Evolutionary conservation across 2,888 invertebrate species (phyloP).

Genomic region (Lasiommata megera): DNA sequence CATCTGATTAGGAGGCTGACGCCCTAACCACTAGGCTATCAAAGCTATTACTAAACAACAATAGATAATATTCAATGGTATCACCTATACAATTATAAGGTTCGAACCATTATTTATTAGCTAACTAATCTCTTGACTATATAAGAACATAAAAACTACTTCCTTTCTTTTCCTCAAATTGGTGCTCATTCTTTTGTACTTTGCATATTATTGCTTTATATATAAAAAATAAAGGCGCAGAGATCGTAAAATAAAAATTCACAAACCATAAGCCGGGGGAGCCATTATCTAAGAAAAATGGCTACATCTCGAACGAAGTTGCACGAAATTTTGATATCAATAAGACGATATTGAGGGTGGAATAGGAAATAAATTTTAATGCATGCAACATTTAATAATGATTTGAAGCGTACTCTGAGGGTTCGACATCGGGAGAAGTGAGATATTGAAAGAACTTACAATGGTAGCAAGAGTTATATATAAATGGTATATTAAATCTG

Average conservation of each 20-base stretch:
- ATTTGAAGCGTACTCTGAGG: constrained; percentile 50
- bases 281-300: constrained; percentile 42
- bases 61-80: too few species aligned
- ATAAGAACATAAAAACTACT: background rate
- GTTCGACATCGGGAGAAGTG: constrained; percentile 38
- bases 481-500: too few species aligned
- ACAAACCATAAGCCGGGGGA: constrained; percentile 51
- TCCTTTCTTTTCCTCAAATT: background rate
- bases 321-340: constrained; percentile 49
- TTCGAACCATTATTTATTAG: too few species aligned
- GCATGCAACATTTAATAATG: constrained; percentile 76
- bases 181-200: constrained; percentile 5
- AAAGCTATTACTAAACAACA: too few species aligned
- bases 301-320: constrained; percentile 36
- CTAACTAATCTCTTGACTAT: background rate
- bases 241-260: constrained; percentile 44
- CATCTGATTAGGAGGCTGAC: too few species aligned
- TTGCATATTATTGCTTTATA: constrained; percentile 19
- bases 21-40: too few species aligned
- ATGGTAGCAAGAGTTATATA: too few species aligned
- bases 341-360: constrained; percentile 29
- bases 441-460: constrained; percentile 20
- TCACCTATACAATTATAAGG: too few species aligned
- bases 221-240: constrained; percentile 21
- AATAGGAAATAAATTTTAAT: constrained; percentile 60